Evolutionary conservation across 2,113 vertebrate genomes (phyloP).

Genomic region (Conger conger): DNA sequence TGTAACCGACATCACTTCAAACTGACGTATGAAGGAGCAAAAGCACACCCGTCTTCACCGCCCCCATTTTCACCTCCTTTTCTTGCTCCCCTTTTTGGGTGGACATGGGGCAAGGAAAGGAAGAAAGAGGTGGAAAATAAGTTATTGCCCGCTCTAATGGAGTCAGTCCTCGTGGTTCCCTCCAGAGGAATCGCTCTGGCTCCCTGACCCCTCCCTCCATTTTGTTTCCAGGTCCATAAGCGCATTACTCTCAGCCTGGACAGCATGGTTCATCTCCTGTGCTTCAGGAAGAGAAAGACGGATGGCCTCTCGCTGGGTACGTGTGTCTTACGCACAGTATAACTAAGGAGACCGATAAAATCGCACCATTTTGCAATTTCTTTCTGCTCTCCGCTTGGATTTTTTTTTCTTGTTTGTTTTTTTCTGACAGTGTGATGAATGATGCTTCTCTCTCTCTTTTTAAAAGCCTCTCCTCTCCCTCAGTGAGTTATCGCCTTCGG

Average conservation of each 20-base stretch:
- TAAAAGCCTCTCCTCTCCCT: not conserved
- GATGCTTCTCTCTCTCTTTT: not conserved
- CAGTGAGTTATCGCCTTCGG: not conserved
- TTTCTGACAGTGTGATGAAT: not conserved
- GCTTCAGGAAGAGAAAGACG: conserved; percentile 73
- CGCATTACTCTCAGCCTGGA: conserved; percentile 76
- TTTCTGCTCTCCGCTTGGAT: not conserved
- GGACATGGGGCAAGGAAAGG: too few species aligned
- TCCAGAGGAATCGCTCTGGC: not conserved
- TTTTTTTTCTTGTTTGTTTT: not conserved
- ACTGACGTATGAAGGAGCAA: too few species aligned
- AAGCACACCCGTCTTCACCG: too few species aligned
- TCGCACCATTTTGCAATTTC: not conserved
- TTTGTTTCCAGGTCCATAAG: conserved; percentile 76
- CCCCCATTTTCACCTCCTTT: too few species aligned
- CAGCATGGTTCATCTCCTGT: conserved; percentile 70
- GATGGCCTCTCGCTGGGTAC: conserved; percentile 79
- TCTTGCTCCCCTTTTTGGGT: too few species aligned
- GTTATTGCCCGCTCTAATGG: too few species aligned
- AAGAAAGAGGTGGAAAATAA: too few species aligned
- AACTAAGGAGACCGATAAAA: not conserved
- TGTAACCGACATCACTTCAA: too few species aligned
- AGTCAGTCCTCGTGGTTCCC: not conserved
- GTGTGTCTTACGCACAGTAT: not conserved
- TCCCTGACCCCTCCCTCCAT: not conserved